Evolutionary conservation across 2,113 vertebrate species (phyloP).

Genomic region (Pelusios castaneus): DNA sequence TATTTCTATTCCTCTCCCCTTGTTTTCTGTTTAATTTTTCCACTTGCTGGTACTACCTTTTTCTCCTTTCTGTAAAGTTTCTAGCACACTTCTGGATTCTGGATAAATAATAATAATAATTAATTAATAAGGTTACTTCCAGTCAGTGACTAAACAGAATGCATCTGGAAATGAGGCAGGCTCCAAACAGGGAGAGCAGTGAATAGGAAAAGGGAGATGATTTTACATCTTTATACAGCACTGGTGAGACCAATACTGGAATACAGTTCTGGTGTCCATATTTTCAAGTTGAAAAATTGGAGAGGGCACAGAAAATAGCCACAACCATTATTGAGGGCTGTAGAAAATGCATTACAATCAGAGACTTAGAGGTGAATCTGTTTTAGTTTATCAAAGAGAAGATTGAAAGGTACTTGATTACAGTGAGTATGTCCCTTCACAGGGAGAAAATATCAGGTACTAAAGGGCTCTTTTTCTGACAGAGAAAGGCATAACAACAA

Average conservation of each 20-base stretch:
- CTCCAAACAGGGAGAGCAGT: background rate
- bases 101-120: background rate
- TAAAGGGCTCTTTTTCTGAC: background rate
- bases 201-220: background rate
- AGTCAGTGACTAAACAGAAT: conserved; percentile 59
- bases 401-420: background rate
- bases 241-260: background rate
- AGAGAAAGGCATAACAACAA: background rate
- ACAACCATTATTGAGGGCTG: background rate
- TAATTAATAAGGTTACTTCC: background rate
- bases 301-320: background rate
- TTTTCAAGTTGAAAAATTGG: background rate
- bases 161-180: conserved; percentile 26
- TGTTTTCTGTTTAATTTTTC: background rate
- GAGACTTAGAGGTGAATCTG: background rate
- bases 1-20: background rate
- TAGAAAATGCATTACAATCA: background rate
- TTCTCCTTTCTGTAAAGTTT: background rate
- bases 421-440: background rate
- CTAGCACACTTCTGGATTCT: background rate
- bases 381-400: background rate
- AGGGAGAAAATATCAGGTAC: background rate
- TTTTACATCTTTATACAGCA: background rate
- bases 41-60: background rate
- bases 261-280: background rate